Percentiles rank a stretch among this genome's conserved stretches.
Conservation (phyloP, 1,140 invertebrate genomes). For the Eupeodes corollae region DNA sequence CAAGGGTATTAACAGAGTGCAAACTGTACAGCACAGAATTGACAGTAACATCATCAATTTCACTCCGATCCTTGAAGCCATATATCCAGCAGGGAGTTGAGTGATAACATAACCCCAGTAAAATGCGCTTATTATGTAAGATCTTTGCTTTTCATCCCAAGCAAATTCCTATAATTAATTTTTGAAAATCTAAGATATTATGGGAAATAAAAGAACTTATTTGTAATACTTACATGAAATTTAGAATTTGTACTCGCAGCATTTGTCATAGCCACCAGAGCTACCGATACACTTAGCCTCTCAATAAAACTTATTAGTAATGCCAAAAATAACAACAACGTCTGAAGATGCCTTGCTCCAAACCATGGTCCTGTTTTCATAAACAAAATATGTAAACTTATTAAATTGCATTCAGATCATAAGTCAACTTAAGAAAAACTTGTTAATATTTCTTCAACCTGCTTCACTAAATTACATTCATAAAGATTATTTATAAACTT, state of each 20-base stretch:
- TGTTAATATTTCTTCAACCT: too few relatives aligned
- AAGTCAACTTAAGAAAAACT: too few relatives aligned
- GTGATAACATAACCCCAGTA: constrained; percentile 49
- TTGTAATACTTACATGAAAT: constrained; percentile 30
- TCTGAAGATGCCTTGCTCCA: constrained; percentile 26
- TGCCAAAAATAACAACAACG: constrained; percentile 24
- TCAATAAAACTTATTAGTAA: constrained; percentile 26
- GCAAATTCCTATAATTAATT: constrained; percentile 35
- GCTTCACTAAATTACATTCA: too few relatives aligned
- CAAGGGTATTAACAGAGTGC: constrained; percentile 36
- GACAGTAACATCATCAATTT: constrained; percentile 28
- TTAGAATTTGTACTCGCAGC: constrained; percentile 24
- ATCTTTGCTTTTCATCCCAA: constrained; percentile 44
- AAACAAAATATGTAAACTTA: too few relatives aligned
- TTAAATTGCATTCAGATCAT: too few relatives aligned
- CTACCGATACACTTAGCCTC: constrained; percentile 26
- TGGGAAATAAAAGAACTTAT: too few relatives aligned
- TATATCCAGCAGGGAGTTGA: constrained; percentile 51
- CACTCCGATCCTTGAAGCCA: constrained; percentile 50
- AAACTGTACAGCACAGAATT: constrained; percentile 25
- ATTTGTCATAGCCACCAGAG: constrained; percentile 33
- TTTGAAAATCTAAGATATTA: too few relatives aligned
- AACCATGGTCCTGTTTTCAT: constrained; percentile 21
- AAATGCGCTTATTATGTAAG: constrained; percentile 50
- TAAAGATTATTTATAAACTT: too few relatives aligned